Evolutionary conservation across 92 coral and sea anemone species (phyloP).

Genomic region (Metridium senile): DNA sequence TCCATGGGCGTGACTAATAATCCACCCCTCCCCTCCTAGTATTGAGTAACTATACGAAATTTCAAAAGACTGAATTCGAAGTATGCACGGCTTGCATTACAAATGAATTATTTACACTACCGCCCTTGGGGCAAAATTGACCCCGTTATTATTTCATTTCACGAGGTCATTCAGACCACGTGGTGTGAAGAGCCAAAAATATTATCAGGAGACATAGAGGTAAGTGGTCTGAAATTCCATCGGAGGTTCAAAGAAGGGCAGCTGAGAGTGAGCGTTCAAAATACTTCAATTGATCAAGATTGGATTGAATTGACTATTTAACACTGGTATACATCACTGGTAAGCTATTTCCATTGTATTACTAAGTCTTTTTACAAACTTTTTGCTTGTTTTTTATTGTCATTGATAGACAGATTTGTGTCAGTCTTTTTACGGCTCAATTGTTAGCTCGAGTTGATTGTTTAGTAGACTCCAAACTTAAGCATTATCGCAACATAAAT

Average conservation of each 20-base stretch:
- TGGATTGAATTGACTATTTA: too few species aligned
- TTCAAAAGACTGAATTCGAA: background rate
- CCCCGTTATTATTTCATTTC: background rate
- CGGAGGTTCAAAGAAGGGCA: background rate
- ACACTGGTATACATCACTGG: too few species aligned
- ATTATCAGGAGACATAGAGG: background rate
- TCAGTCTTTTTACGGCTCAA: background rate
- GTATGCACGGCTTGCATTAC: background rate
- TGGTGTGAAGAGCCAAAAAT: background rate
- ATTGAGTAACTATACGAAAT: background rate
- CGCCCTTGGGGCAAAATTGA: background rate
- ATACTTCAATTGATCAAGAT: too few species aligned
- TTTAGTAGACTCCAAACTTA: background rate
- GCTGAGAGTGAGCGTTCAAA: background rate
- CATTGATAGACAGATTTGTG: constrained; percentile 11
- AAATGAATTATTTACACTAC: background rate
- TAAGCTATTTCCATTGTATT: background rate
- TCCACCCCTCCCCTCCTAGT: background rate
- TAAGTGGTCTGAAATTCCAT: constrained; percentile 8
- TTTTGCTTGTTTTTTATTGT: background rate
- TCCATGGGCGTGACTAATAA: background rate
- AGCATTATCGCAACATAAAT: background rate
- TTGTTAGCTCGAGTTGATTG: constrained; percentile 3
- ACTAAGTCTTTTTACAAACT: background rate
- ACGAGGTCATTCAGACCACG: background rate